Conservation (phyloP, 2,113 vertebrate species). For the Ancistrus triradiatus region DNA sequence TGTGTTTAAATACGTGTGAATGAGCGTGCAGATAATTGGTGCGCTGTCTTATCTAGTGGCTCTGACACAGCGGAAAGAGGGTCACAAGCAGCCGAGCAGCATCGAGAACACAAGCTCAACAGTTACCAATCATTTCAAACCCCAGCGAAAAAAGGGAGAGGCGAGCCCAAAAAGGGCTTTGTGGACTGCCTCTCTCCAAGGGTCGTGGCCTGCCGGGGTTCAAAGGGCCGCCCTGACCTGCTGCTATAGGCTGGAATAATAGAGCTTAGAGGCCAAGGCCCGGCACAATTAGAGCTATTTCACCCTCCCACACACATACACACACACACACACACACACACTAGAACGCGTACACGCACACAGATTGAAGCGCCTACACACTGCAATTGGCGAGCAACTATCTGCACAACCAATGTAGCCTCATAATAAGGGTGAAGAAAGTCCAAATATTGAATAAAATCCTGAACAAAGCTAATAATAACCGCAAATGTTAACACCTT, state of each 20-base stretch:
- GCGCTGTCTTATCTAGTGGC: conserved; percentile 88
- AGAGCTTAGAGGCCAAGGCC: conserved; percentile 77
- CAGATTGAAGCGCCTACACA: conserved; percentile 14
- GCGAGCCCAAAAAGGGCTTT: conserved; percentile 65
- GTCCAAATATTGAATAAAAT: not conserved
- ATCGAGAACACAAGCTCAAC: conserved; percentile 81
- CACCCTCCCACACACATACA: conserved; percentile 51
- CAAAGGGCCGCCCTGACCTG: conserved; percentile 80
- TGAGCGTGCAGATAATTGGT: conserved; percentile 80
- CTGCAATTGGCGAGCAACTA: not conserved
- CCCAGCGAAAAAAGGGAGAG: conserved; percentile 59
- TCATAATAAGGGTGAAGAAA: not conserved
- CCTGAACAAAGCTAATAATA: not conserved
- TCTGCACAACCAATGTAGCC: not conserved
- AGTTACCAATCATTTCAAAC: conserved; percentile 90
- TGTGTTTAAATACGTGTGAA: conserved; percentile 15
- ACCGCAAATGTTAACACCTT: not conserved
- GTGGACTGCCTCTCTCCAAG: conserved; percentile 63
- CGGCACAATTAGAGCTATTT: conserved; percentile 88
- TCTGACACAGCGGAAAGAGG: conserved; percentile 77
- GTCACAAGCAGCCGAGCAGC: conserved; percentile 79
- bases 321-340: conserved; percentile 27
- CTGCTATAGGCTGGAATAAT: conserved; percentile 79
- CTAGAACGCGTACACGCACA: conserved; percentile 11
- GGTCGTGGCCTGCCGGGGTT: conserved; percentile 77